Percentiles rank a stretch among this genome's conserved stretches.
phyloP scores from a whole-genome alignment of 2,888 invertebrate species.

The Psylliodes chrysocephalus region DNA sequence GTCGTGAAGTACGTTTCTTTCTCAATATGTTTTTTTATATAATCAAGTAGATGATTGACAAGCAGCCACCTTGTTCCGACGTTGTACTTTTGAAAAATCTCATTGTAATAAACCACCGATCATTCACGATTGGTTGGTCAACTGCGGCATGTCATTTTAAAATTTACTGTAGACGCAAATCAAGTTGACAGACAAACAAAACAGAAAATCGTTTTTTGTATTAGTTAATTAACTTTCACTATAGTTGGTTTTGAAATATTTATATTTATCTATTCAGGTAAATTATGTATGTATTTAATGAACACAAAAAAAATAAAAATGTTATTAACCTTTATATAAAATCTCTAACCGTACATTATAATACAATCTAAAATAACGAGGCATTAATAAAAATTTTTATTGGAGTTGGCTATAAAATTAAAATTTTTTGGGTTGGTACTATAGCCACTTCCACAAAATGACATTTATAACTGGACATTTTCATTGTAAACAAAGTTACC shows the following conservation, averaged over 20 bases:
- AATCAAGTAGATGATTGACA: slow-evolving; percentile 35
- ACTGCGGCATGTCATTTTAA: neutral
- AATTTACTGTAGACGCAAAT: neutral
- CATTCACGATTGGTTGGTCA: neutral
- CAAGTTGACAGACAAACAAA: neutral
- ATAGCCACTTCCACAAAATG: too few species aligned
- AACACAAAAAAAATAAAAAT: too few species aligned
- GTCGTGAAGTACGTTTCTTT: neutral
- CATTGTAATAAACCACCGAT: neutral
- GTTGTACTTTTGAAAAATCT: slow-evolving; percentile 5
- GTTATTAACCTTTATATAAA: too few species aligned
- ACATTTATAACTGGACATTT: too few species aligned
- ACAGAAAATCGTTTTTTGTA: neutral
- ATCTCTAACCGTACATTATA: too few species aligned
- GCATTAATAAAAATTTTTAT: too few species aligned
- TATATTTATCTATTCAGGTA: too few species aligned
- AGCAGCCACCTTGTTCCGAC: neutral
- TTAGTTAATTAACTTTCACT: neutral
- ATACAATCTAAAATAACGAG: too few species aligned
- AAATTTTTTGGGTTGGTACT: too few species aligned
- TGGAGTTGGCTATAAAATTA: too few species aligned
- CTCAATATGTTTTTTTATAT: slow-evolving; percentile 28
- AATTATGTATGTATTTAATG: too few species aligned
- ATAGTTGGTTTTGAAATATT: neutral
- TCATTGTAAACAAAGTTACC: too few species aligned